phyloP scores from a whole-genome alignment of 2,113 vertebrate genomes.

The Zingel zingel region DNA sequence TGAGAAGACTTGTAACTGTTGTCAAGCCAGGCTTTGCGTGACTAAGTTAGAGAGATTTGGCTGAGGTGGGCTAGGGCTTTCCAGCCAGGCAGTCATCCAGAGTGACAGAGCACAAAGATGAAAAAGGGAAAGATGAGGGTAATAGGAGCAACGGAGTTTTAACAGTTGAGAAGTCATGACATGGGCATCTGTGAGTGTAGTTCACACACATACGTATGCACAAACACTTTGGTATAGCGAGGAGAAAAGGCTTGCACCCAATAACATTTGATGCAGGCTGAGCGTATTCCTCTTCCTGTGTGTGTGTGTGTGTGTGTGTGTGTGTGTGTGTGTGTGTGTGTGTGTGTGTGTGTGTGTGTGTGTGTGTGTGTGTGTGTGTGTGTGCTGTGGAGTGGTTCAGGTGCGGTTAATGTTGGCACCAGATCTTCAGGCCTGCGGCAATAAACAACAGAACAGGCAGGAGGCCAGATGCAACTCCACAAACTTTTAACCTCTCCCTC shows the following conservation, averaged over 20 bases:
- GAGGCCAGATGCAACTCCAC: slow-evolving; percentile 86
- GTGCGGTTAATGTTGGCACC: slow-evolving; percentile 87
- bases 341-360: slow-evolving; percentile 31
- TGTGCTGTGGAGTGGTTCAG: slow-evolving; percentile 76
- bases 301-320: slow-evolving; percentile 28
- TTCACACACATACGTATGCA: slow-evolving; percentile 44
- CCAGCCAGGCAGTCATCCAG: slow-evolving; percentile 70
- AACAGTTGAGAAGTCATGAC: slow-evolving; percentile 78
- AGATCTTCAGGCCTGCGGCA: slow-evolving; percentile 85
- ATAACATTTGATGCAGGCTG: slow-evolving; percentile 49
- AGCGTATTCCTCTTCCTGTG: slow-evolving; percentile 54
- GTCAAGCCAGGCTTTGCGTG: slow-evolving; percentile 49
- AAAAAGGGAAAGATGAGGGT: slow-evolving; percentile 61
- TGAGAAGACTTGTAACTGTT: slow-evolving; percentile 56
- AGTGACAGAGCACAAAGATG: slow-evolving; percentile 66
- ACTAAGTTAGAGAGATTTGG: slow-evolving; percentile 63
- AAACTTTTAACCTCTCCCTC: slow-evolving; percentile 88
- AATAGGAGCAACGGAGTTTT: slow-evolving; percentile 69
- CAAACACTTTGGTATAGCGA: slow-evolving; percentile 49
- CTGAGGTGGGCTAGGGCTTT: slow-evolving; percentile 51
- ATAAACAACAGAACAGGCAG: slow-evolving; percentile 87
- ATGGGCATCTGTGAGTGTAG: slow-evolving; percentile 67
- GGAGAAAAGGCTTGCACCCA: slow-evolving; percentile 51
- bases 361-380: slow-evolving; percentile 44
- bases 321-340: not conserved